Percentiles rank a stretch among this genome's conserved stretches.
These are phyloP conservation scores for Rhagonycha fulva DNA, from an alignment of 2,888 invertebrate genomes.

Conservation along the genomic window DNA sequence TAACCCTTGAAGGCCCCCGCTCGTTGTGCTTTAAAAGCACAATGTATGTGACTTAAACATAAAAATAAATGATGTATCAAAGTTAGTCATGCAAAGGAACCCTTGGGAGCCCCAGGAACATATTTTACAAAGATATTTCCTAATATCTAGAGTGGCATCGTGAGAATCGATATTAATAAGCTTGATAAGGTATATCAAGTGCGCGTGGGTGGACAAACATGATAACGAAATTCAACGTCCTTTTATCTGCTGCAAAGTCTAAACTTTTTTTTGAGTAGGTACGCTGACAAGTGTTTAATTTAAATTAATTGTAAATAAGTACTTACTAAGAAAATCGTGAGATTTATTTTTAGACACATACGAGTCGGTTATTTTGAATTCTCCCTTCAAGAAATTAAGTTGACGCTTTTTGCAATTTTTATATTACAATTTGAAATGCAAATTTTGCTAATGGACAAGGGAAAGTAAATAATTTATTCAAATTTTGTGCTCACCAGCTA, in stretches of 20 bases:
- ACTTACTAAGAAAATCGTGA: background rate
- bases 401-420: background rate
- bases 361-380: background rate
- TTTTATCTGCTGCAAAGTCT: constrained; percentile 19
- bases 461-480: background rate
- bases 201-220: constrained; percentile 26
- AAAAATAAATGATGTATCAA: constrained; percentile 22
- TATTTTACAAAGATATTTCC: constrained; percentile 19
- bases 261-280: background rate
- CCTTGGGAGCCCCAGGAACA: constrained; percentile 19
- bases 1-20: constrained; percentile 19
- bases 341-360: background rate
- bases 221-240: constrained; percentile 29
- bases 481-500: background rate
- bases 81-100: constrained; percentile 15
- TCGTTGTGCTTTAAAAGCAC: constrained; percentile 20
- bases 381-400: background rate
- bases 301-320: background rate
- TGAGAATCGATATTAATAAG: constrained; percentile 28
- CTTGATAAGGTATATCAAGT: constrained; percentile 24
- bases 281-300: background rate
- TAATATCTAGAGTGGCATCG: constrained; percentile 18
- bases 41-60: constrained; percentile 13
- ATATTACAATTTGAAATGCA: background rate
- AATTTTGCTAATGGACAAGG: background rate